Evolutionary conservation across 2,888 invertebrate genomes (phyloP).

Genomic region (Pimpla rufipes): DNA sequence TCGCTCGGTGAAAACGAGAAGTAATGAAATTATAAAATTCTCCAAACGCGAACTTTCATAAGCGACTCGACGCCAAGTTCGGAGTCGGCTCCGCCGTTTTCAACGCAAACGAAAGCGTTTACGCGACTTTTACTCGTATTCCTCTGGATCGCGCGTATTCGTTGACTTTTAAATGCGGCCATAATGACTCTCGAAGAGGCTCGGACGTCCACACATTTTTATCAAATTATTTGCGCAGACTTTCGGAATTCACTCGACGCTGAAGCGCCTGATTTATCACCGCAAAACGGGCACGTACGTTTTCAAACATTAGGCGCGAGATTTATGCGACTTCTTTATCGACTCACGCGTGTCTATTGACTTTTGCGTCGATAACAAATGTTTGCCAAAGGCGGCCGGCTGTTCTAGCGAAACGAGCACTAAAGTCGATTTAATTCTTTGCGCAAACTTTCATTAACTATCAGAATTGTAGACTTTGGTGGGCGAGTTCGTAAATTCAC

Average conservation of each 20-base stretch:
- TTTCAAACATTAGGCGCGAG: background rate
- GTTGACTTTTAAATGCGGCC: background rate
- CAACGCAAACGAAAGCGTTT: background rate
- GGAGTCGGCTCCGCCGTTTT: background rate
- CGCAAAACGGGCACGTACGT: background rate
- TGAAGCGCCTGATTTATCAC: background rate
- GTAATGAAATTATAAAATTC: slow-evolving; percentile 2
- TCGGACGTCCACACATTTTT: background rate
- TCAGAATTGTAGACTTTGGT: background rate
- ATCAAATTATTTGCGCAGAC: background rate
- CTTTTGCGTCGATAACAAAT: background rate
- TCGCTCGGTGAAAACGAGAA: background rate
- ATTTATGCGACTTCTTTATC: background rate
- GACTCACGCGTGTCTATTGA: slow-evolving; percentile 1
- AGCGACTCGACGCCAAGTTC: background rate
- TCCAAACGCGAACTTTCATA: slow-evolving; percentile 2
- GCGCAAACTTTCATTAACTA: background rate
- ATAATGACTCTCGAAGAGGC: background rate
- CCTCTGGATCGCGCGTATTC: background rate
- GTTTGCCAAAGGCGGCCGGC: background rate
- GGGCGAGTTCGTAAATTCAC: background rate
- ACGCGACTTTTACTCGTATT: slow-evolving; percentile 2
- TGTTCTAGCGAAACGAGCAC: background rate
- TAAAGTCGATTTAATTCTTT: background rate
- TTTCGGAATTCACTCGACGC: background rate